Evolutionary conservation across 1,140 invertebrate species (phyloP).

Genomic region (Neodiprion virginianus): DNA sequence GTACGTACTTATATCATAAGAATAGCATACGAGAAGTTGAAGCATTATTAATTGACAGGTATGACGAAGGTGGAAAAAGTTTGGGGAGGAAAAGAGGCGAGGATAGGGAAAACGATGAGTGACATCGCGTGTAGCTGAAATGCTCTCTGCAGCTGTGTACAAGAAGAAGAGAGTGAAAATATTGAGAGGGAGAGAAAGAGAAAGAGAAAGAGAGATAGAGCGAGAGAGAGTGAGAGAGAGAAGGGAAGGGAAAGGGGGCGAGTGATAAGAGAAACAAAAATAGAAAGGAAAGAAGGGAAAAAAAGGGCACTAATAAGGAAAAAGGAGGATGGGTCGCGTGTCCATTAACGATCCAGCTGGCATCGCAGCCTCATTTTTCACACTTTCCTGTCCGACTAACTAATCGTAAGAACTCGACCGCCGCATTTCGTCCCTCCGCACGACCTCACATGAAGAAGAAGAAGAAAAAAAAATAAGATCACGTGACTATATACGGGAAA

Average conservation of each 20-base stretch:
- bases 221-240: conserved; percentile 5
- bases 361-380: too few species aligned
- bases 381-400: too few species aligned
- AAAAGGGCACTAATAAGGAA: conserved; percentile 7
- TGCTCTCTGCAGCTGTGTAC: not conserved
- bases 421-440: too few species aligned
- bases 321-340: conserved; percentile 14
- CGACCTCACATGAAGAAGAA: too few species aligned
- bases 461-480: too few species aligned
- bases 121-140: conserved; percentile 1
- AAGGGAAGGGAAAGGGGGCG: conserved; percentile 7
- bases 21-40: not conserved
- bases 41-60: not conserved
- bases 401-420: too few species aligned
- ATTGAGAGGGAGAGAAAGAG: conserved; percentile 4
- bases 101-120: not conserved
- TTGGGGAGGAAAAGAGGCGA: not conserved
- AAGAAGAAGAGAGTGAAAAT: not conserved
- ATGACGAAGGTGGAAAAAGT: not conserved
- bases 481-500: too few species aligned
- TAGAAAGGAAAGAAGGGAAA: not conserved
- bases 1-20: too few species aligned
- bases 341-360: too few species aligned
- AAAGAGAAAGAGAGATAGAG: conserved; percentile 13
- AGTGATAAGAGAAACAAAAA: conserved; percentile 10